phyloP scores from a whole-genome alignment of 2,113 vertebrate genomes.

The Clarias gariepinus region DNA sequence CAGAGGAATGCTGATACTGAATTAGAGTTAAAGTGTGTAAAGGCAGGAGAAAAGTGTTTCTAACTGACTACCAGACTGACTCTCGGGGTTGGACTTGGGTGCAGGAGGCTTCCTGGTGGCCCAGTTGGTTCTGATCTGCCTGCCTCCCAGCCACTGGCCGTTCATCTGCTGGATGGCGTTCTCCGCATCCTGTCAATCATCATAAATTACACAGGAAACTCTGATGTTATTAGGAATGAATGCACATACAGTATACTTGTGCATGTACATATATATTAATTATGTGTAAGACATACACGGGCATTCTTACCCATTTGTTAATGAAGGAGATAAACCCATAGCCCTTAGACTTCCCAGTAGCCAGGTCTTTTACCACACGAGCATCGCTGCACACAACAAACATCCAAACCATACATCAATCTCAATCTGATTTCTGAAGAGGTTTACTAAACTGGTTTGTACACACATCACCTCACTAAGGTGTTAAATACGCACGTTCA shows the following conservation, averaged over 20 bases:
- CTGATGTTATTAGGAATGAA: background rate
- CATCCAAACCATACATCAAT: background rate
- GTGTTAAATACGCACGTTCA: background rate
- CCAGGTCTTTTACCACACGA: conserved; percentile 97
- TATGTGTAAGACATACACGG: too few species aligned
- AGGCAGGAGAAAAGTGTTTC: background rate
- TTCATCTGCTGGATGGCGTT: conserved; percentile 99
- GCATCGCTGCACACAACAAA: conserved; percentile 78
- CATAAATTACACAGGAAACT: background rate
- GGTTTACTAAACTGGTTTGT: background rate
- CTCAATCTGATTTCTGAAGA: background rate
- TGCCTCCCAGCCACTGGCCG: conserved; percentile 95
- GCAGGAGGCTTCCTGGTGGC: conserved; percentile 96
- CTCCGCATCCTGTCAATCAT: conserved; percentile 84
- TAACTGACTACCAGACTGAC: conserved; percentile 68
- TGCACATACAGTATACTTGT: background rate
- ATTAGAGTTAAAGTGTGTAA: background rate
- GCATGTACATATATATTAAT: too few species aligned
- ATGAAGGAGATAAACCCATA: conserved; percentile 99
- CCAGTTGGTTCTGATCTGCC: conserved; percentile 99
- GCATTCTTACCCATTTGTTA: conserved; percentile 89
- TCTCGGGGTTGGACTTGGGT: conserved; percentile 90
- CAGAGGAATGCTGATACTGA: background rate
- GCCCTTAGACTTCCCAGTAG: conserved; percentile 97
- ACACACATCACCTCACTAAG: background rate